These are phyloP conservation scores for Ricordea florida DNA, from an alignment of 92 coral and sea anemone species.

Conservation along the genomic window DNA sequence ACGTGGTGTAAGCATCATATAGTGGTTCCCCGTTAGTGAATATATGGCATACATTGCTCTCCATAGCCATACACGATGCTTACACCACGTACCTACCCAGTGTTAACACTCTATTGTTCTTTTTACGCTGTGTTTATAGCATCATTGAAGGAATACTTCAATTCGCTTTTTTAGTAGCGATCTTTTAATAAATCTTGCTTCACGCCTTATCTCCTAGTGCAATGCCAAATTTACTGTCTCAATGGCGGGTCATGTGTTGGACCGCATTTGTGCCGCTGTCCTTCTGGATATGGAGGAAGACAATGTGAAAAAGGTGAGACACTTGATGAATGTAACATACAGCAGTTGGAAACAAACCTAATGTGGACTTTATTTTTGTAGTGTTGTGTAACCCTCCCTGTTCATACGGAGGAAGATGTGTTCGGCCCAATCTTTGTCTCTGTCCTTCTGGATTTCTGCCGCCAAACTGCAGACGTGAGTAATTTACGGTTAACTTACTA, in stretches of 20 bases:
- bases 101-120: too few relatives aligned
- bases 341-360: neutral
- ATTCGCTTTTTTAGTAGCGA: neutral
- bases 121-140: neutral
- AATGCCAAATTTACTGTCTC: constrained; percentile 62
- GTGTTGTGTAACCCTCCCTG: constrained; percentile 73
- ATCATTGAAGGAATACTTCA: too few relatives aligned
- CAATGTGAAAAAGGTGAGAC: constrained; percentile 76
- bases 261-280: constrained; percentile 73
- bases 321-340: neutral
- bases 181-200: neutral
- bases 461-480: constrained; percentile 83
- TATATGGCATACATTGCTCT: too few relatives aligned
- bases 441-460: constrained; percentile 73
- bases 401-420: constrained; percentile 75
- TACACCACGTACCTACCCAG: too few relatives aligned
- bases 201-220: constrained; percentile 23
- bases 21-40: too few relatives aligned
- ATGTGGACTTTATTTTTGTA: neutral
- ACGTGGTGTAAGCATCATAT: too few relatives aligned
- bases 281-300: constrained; percentile 73
- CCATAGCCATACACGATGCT: too few relatives aligned
- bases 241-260: constrained; percentile 83
- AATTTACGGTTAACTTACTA: neutral
- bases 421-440: constrained; percentile 74